These are phyloP conservation scores for Biston betularia DNA, from an alignment of 2,888 invertebrate genomes.

Conservation along the genomic window DNA sequence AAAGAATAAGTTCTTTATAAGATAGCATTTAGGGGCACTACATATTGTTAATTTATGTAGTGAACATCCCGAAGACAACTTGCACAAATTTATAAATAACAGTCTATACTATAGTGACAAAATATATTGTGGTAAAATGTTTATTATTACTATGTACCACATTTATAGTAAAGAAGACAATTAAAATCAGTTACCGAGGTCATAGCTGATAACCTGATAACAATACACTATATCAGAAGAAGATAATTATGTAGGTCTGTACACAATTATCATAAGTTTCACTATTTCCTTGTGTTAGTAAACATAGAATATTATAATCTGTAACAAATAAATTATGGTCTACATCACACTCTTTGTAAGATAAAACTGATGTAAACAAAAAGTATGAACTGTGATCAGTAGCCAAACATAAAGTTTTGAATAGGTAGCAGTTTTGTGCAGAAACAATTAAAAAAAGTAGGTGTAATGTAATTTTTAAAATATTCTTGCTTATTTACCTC, in stretches of 20 bases:
- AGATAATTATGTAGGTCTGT: too few relatives aligned
- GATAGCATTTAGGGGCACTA: too few relatives aligned
- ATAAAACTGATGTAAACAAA: neutral
- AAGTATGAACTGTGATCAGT: neutral
- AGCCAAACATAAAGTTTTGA: neutral
- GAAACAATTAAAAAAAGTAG: too few relatives aligned
- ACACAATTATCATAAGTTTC: neutral
- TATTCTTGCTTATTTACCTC: too few relatives aligned
- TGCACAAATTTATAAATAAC: too few relatives aligned
- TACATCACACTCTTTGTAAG: neutral
- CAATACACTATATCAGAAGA: slow-evolving; percentile 1
- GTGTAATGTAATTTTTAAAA: too few relatives aligned
- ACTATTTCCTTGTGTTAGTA: neutral
- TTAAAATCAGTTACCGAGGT: slow-evolving; percentile 49
- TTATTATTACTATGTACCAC: slow-evolving; percentile 10
- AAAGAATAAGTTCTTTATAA: too few relatives aligned
- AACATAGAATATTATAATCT: neutral
- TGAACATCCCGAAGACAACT: too few relatives aligned
- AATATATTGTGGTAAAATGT: neutral
- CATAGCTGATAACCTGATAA: slow-evolving; percentile 46
- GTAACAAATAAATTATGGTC: neutral
- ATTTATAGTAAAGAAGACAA: slow-evolving; percentile 42
- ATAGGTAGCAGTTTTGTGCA: too few relatives aligned
- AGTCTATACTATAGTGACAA: too few relatives aligned
- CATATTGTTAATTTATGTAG: too few relatives aligned